Conservation (phyloP, 64 coral and sea anemone species). For the Montipora efflorescens region DNA sequence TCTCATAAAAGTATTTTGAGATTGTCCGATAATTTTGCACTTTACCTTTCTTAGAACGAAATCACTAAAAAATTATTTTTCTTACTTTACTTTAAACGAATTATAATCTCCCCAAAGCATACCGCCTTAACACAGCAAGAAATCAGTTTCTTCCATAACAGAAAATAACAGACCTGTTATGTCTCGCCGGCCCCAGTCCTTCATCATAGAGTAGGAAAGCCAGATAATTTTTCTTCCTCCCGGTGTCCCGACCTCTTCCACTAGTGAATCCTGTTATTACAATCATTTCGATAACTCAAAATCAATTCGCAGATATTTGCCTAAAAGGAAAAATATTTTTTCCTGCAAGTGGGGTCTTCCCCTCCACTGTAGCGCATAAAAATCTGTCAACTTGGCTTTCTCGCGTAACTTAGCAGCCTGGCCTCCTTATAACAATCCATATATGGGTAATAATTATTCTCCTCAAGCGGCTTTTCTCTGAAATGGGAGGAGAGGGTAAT, state of each 20-base stretch:
- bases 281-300: background rate
- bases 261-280: background rate
- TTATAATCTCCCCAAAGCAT: background rate
- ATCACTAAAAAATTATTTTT: background rate
- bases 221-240: background rate
- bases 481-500: background rate
- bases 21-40: background rate
- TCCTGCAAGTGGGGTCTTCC: background rate
- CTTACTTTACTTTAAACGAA: background rate
- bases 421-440: conserved; percentile 19
- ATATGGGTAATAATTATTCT: background rate
- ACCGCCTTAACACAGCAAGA: background rate
- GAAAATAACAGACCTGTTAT: conserved; percentile 14
- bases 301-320: background rate
- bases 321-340: background rate
- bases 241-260: background rate
- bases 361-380: background rate
- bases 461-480: background rate
- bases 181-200: conserved; percentile 33
- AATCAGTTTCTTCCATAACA: conserved; percentile 27
- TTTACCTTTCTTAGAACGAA: background rate
- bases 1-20: background rate
- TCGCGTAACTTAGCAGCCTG: conserved; percentile 4
- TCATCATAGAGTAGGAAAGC: background rate
- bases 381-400: background rate